Evolutionary conservation across 2,113 vertebrate species (phyloP).

Genomic region (Theristicus caerulescens): DNA sequence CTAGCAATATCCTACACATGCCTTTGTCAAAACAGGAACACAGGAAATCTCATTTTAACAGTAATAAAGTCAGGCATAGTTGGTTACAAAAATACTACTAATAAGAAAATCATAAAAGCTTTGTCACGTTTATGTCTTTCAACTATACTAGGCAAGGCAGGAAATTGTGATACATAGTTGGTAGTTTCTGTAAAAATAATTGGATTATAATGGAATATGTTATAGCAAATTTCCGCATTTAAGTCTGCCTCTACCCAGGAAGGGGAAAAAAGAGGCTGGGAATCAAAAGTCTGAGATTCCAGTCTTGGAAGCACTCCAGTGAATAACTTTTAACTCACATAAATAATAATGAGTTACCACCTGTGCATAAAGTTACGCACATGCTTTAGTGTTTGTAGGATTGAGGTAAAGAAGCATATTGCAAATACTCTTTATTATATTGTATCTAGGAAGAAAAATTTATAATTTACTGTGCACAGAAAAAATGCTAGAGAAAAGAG

Average conservation of each 20-base stretch:
- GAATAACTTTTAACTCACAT: background rate
- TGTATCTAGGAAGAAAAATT: background rate
- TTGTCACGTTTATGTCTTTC: background rate
- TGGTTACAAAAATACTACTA: background rate
- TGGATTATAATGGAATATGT: background rate
- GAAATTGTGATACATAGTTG: conserved; percentile 7
- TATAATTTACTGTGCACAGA: background rate
- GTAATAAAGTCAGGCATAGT: background rate
- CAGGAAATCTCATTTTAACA: background rate
- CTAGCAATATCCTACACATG: background rate
- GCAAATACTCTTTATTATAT: background rate
- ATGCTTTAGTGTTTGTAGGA: background rate
- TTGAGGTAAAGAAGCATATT: background rate
- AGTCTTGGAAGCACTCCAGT: conserved; percentile 21
- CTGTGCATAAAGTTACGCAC: background rate
- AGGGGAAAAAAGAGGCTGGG: background rate
- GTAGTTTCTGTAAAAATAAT: conserved; percentile 28
- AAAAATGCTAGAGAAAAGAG: background rate
- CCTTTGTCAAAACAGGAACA: background rate
- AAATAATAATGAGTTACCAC: conserved; percentile 43
- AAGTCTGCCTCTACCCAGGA: background rate
- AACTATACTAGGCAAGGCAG: background rate
- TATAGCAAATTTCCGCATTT: background rate
- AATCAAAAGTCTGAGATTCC: conserved; percentile 27
- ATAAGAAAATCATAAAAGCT: background rate